These are phyloP conservation scores for Cuniculus paca DNA, from an alignment of 2,797 vertebrate species.

Conservation along the genomic window DNA sequence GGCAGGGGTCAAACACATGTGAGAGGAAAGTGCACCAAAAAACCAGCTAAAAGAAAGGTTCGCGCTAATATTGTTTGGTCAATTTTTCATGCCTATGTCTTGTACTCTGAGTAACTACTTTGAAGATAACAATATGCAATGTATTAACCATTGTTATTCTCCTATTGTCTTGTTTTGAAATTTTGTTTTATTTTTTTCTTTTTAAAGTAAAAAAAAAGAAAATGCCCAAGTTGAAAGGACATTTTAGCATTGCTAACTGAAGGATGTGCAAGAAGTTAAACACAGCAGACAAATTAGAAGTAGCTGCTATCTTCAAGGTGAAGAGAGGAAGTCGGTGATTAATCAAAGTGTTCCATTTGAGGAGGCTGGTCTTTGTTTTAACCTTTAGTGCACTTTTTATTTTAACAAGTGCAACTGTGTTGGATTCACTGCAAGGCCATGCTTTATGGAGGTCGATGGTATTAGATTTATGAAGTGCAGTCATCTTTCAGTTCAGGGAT, in stretches of 20 bases:
- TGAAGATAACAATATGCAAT: too few species aligned
- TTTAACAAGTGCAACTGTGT: slow-evolving; percentile 22
- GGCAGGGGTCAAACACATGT: neutral
- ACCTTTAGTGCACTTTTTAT: neutral
- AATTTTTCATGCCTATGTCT: too few species aligned
- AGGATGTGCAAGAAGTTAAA: neutral
- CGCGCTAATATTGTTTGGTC: too few species aligned
- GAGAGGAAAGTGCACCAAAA: neutral
- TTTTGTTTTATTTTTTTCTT: neutral
- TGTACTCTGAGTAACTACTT: too few species aligned
- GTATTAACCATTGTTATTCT: neutral
- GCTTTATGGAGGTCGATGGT: neutral
- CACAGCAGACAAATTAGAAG: neutral
- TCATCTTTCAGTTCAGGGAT: neutral
- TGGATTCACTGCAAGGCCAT: neutral
- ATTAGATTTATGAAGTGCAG: neutral
- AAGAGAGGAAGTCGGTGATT: neutral
- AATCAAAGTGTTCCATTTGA: neutral
- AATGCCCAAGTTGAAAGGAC: neutral
- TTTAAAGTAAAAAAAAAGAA: neutral
- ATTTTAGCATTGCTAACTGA: neutral
- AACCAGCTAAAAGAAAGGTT: neutral
- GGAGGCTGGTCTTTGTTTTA: neutral
- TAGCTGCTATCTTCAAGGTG: neutral
- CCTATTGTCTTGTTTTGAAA: neutral